phyloP scores from a whole-genome alignment of 1,140 invertebrate species.

The Drosophila serrata region DNA sequence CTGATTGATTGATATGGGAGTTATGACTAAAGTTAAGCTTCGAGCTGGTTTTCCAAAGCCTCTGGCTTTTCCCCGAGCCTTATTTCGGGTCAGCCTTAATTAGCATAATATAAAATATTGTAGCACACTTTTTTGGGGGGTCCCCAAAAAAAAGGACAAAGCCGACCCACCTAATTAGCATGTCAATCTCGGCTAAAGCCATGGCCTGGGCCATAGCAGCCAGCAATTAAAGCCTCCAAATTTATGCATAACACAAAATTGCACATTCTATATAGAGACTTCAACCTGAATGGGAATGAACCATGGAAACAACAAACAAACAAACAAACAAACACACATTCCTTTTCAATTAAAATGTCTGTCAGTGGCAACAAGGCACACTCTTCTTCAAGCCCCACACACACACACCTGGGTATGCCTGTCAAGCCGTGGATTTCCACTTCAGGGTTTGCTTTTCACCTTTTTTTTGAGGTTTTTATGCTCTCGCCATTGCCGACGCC shows the following conservation, averaged over 20 bases:
- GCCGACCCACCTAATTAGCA: conserved; percentile 53
- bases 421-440: conserved; percentile 51
- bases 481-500: background rate
- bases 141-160: conserved; percentile 37
- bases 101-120: conserved; percentile 53
- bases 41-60: background rate
- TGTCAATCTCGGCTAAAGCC: conserved; percentile 46
- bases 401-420: conserved; percentile 71
- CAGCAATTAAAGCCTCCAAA: conserved; percentile 66
- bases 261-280: conserved; percentile 62
- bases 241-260: conserved; percentile 69
- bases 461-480: conserved; percentile 25
- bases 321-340: conserved; percentile 55
- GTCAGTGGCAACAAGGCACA: conserved; percentile 54
- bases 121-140: conserved; percentile 31
- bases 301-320: conserved; percentile 31
- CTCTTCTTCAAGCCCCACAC: conserved; percentile 31
- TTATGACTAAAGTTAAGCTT: conserved; percentile 1
- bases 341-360: conserved; percentile 80
- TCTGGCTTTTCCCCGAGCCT: conserved; percentile 1
- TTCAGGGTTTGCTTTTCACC: conserved; percentile 36
- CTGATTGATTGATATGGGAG: conserved; percentile 38
- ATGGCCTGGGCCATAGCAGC: conserved; percentile 6
- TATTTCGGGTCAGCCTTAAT: conserved; percentile 31
- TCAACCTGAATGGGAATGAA: conserved; percentile 31